These are phyloP conservation scores for Polypterus senegalus DNA, from an alignment of 2,113 vertebrate species.

Conservation along the genomic window DNA sequence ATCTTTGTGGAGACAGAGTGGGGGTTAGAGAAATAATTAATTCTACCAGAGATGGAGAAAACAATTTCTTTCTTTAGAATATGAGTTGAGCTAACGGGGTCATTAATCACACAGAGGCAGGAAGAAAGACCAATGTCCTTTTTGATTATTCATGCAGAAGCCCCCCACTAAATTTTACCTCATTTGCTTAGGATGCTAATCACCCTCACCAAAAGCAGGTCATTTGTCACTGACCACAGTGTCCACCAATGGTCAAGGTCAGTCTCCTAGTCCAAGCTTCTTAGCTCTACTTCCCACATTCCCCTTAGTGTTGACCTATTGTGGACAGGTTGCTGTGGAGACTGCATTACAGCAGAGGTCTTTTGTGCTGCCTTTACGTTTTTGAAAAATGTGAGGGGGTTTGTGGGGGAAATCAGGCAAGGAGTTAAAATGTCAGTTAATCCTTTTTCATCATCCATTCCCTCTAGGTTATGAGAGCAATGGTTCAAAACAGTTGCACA, in stretches of 20 bases:
- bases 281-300: constrained; percentile 31
- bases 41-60: constrained; percentile 27
- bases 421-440: constrained; percentile 40
- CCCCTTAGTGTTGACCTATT: constrained; percentile 40
- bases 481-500: not conserved
- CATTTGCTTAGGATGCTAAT: not conserved
- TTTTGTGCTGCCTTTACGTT: constrained; percentile 20
- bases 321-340: constrained; percentile 55
- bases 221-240: constrained; percentile 15
- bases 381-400: constrained; percentile 6
- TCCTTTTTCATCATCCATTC: constrained; percentile 14
- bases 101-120: constrained; percentile 52
- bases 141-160: constrained; percentile 38
- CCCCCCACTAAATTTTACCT: constrained; percentile 14
- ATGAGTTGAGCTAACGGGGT: constrained; percentile 31
- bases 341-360: constrained; percentile 36
- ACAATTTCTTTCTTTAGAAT: constrained; percentile 23
- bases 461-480: constrained; percentile 1
- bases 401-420: constrained; percentile 26
- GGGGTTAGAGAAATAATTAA: constrained; percentile 28
- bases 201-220: constrained; percentile 9
- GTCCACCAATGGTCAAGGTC: constrained; percentile 32
- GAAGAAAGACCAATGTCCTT: constrained; percentile 42
- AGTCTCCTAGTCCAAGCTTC: constrained; percentile 17
- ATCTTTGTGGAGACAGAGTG: constrained; percentile 28